These are phyloP conservation scores for Andrena cerasifolii DNA, from an alignment of 1,140 invertebrate species.

Conservation along the genomic window DNA sequence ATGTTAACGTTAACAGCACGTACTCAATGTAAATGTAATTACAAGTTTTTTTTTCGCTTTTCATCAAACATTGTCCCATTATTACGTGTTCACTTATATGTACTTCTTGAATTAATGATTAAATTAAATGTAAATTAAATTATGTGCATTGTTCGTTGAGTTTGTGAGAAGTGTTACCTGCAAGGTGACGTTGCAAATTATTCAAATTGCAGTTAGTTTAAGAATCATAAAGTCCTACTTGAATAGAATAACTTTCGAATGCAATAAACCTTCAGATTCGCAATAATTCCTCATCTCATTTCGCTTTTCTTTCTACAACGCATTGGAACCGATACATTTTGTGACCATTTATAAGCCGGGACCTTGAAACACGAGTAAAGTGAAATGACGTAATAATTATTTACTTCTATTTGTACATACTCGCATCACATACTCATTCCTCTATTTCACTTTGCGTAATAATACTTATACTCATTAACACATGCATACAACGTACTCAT, in stretches of 20 bases:
- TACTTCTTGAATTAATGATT: neutral
- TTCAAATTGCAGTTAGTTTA: too few species aligned
- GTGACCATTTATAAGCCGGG: neutral
- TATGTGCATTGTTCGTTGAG: neutral
- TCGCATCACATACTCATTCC: slow-evolving; percentile 14
- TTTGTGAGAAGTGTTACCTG: neutral
- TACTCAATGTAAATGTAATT: neutral
- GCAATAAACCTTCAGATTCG: too few species aligned
- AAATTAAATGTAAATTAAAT: neutral
- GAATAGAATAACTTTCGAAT: too few species aligned
- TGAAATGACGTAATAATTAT: slow-evolving; percentile 20
- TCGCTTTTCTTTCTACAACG: too few species aligned
- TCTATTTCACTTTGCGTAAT: slow-evolving; percentile 24
- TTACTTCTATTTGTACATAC: slow-evolving; percentile 39
- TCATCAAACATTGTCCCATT: slow-evolving; percentile 3
- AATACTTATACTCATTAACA: slow-evolving; percentile 41
- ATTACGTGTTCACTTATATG: neutral
- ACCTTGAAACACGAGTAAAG: slow-evolving; percentile 8
- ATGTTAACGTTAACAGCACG: neutral
- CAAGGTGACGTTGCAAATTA: neutral
- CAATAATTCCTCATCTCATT: too few species aligned
- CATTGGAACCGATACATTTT: too few species aligned
- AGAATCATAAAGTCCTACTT: too few species aligned
- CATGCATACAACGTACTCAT: slow-evolving; percentile 26
- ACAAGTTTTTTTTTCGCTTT: neutral